Conservation (phyloP, 2,888 invertebrate species). For the Atrina japonica region DNA sequence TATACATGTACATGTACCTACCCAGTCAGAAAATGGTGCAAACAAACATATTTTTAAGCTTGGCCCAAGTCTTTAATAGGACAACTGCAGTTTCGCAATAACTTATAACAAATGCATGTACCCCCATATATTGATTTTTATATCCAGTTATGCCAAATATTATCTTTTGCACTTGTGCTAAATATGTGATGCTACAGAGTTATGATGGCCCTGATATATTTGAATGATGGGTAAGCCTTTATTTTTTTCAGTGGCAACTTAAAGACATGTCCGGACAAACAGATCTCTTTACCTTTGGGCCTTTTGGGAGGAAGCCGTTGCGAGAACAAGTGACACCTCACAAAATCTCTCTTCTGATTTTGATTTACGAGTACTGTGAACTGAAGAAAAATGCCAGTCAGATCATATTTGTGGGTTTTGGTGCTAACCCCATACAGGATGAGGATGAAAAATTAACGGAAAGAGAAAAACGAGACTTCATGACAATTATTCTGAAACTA, state of each 20-base stretch:
- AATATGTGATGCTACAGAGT: too few relatives aligned
- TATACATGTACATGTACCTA: too few relatives aligned
- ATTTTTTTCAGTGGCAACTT: not conserved
- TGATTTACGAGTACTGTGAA: slow-evolving; percentile 71
- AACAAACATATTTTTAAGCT: too few relatives aligned
- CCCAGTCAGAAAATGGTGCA: too few relatives aligned
- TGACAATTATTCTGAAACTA: slow-evolving; percentile 89
- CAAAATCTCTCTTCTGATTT: slow-evolving; percentile 71
- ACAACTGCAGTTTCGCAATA: too few relatives aligned
- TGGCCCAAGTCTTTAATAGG: too few relatives aligned
- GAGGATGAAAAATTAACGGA: slow-evolving; percentile 58
- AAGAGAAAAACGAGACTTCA: slow-evolving; percentile 87
- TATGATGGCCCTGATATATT: too few relatives aligned
- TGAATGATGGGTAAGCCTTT: too few relatives aligned
- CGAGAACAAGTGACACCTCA: slow-evolving; percentile 75
- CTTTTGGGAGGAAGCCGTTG: slow-evolving; percentile 55
- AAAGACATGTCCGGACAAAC: slow-evolving; percentile 24
- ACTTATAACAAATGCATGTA: too few relatives aligned
- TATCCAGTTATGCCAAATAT: too few relatives aligned
- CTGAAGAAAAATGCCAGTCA: slow-evolving; percentile 46
- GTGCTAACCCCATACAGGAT: slow-evolving; percentile 1
- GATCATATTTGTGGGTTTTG: slow-evolving; percentile 7
- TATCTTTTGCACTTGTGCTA: too few relatives aligned
- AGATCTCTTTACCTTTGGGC: slow-evolving; percentile 58
- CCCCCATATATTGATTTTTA: too few relatives aligned